Percentiles rank a stretch among this genome's conserved stretches.
Conservation (phyloP, 2,113 vertebrate genomes). For the Limnothrissa miodon region DNA sequence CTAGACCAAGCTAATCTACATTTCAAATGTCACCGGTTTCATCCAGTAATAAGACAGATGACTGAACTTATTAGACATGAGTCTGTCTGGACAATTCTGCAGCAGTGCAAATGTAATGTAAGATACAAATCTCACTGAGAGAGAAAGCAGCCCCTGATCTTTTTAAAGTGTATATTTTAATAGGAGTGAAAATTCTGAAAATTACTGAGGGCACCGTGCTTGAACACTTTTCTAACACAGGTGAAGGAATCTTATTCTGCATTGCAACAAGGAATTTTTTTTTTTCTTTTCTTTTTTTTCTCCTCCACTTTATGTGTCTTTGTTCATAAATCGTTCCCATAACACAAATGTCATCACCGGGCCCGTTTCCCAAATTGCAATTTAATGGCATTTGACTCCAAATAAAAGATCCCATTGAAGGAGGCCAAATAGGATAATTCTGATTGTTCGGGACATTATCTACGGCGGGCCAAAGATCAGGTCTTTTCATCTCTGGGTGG, state of each 20-base stretch:
- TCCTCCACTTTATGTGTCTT: not conserved
- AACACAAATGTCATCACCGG: slow-evolving; percentile 12
- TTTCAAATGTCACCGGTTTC: not conserved
- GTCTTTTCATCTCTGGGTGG: slow-evolving; percentile 11
- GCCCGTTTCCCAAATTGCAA: slow-evolving; percentile 12
- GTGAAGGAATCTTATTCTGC: slow-evolving; percentile 22
- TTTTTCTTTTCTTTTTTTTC: not conserved
- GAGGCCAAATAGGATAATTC: slow-evolving; percentile 3
- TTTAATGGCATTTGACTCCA: slow-evolving; percentile 10
- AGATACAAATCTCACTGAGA: slow-evolving; percentile 31
- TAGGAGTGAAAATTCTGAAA: slow-evolving; percentile 11
- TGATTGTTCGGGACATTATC: slow-evolving; percentile 1
- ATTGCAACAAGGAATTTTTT: slow-evolving; percentile 3
- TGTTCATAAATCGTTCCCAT: slow-evolving; percentile 8
- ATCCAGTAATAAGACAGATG: too few relatives aligned
- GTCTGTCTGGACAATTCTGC: not conserved
- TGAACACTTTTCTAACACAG: not conserved
- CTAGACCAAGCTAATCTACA: not conserved
- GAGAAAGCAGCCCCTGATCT: slow-evolving; percentile 20
- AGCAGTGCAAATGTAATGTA: slow-evolving; percentile 27
- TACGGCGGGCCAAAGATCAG: not conserved
- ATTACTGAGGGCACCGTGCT: slow-evolving; percentile 21
- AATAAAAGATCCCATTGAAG: slow-evolving; percentile 8
- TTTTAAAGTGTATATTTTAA: slow-evolving; percentile 29
- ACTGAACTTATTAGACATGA: not conserved